These are phyloP conservation scores for Sitta carolinensis DNA, from an alignment of 2,797 vertebrate genomes.

Conservation along the genomic window DNA sequence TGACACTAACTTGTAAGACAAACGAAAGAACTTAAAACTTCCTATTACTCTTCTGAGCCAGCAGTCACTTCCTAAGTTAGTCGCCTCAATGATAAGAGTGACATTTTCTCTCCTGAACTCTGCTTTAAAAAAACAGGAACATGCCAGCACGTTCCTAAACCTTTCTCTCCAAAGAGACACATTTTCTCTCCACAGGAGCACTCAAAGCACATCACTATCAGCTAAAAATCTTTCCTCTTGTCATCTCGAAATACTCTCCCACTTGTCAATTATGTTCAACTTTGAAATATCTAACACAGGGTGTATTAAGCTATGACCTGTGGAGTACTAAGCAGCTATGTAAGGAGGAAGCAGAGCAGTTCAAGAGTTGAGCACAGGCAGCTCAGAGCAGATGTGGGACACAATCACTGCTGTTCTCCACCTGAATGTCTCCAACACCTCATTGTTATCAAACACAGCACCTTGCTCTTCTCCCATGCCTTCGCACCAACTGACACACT, in stretches of 20 bases:
- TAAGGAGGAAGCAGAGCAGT: not conserved
- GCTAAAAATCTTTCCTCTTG: not conserved
- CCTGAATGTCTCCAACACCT: accelerated
- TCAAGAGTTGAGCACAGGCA: not conserved
- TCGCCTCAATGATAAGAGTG: not conserved
- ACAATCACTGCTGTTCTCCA: not conserved
- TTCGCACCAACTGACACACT: not conserved
- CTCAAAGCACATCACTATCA: not conserved
- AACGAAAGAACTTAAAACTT: not conserved
- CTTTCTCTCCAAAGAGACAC: not conserved
- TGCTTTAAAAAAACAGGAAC: not conserved
- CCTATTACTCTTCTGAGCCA: not conserved
- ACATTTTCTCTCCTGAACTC: not conserved
- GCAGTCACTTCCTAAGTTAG: not conserved
- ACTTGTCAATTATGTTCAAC: not conserved
- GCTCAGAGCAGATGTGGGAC: not conserved
- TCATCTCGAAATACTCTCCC: not conserved
- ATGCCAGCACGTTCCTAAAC: accelerated
- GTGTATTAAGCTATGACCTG: not conserved
- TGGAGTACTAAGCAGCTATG: not conserved
- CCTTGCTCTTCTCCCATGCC: not conserved
- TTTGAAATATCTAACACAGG: not conserved
- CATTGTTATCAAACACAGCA: not conserved
- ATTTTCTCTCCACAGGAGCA: not conserved
- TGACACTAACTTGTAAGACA: not conserved